phyloP scores from a whole-genome alignment of 2,113 vertebrate genomes.

The Columbina picui region DNA sequence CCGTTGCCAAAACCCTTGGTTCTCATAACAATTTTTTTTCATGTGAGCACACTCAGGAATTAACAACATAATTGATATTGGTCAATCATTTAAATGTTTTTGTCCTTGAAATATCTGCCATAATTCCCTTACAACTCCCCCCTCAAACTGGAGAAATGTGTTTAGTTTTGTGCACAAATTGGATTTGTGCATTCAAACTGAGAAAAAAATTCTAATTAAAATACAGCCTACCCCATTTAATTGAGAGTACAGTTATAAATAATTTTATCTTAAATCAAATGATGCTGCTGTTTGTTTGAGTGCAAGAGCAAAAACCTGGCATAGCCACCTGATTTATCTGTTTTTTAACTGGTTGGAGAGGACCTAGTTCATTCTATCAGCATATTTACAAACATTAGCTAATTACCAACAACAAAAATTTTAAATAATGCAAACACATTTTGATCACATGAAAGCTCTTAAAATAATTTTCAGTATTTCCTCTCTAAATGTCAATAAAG shows the following conservation, averaged over 20 bases:
- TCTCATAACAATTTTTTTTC: slow-evolving; percentile 19
- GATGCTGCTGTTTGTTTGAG: neutral
- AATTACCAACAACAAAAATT: neutral
- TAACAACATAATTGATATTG: slow-evolving; percentile 29
- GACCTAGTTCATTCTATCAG: neutral
- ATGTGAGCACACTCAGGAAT: slow-evolving; percentile 12
- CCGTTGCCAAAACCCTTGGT: slow-evolving; percentile 9
- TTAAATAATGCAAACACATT: neutral
- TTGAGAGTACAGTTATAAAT: neutral
- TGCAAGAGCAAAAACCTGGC: neutral
- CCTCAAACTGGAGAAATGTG: neutral
- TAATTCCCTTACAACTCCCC: neutral
- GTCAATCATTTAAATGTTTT: slow-evolving; percentile 17
- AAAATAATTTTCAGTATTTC: neutral
- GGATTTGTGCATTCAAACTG: neutral
- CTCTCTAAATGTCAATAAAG: neutral
- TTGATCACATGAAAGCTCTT: neutral
- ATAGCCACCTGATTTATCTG: neutral
- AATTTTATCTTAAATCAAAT: slow-evolving; percentile 5
- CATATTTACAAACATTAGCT: neutral
- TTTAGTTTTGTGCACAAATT: neutral
- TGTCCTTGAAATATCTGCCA: slow-evolving; percentile 14
- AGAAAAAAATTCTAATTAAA: neutral
- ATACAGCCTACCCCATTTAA: neutral
- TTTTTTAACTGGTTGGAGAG: neutral